These are phyloP conservation scores for Pampus argenteus DNA, from an alignment of 2,797 vertebrate species.

Conservation along the genomic window DNA sequence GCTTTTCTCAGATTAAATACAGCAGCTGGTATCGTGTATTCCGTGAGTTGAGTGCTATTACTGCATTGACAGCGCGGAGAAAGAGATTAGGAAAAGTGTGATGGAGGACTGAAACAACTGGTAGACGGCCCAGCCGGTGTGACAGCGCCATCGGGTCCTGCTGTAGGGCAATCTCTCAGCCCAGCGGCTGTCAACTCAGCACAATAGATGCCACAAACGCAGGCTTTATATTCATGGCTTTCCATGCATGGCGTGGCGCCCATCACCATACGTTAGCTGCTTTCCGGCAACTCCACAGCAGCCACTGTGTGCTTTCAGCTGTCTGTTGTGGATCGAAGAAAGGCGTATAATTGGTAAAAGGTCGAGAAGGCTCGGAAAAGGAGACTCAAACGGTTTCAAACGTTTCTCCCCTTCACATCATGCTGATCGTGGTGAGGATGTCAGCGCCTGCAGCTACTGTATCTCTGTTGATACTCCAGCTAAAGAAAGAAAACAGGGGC, in stretches of 20 bases:
- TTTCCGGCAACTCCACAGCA: slow-evolving; percentile 16
- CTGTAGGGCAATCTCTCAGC: slow-evolving; percentile 67
- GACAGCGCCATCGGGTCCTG: slow-evolving; percentile 60
- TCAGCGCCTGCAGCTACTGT: slow-evolving; percentile 33
- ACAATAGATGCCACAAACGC: slow-evolving; percentile 57
- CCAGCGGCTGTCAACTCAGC: slow-evolving; percentile 67
- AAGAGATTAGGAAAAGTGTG: slow-evolving; percentile 72
- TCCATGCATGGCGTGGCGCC: slow-evolving; percentile 29
- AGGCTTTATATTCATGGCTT: slow-evolving; percentile 73
- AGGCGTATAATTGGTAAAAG: slow-evolving; percentile 12
- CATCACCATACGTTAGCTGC: slow-evolving; percentile 47
- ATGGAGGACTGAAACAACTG: slow-evolving; percentile 56
- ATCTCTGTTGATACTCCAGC: slow-evolving; percentile 20
- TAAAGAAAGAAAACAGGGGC: slow-evolving; percentile 29
- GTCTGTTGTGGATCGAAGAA: slow-evolving; percentile 18
- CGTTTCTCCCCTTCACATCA: slow-evolving; percentile 41
- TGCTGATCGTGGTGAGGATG: slow-evolving; percentile 14
- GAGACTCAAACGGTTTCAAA: not conserved
- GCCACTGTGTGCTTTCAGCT: slow-evolving; percentile 6
- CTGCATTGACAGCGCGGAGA: slow-evolving; percentile 46
- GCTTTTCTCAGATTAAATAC: slow-evolving; percentile 64
- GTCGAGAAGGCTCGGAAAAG: slow-evolving; percentile 10
- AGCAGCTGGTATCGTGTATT: slow-evolving; percentile 37
- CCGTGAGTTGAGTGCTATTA: slow-evolving; percentile 44
- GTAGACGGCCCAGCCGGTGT: slow-evolving; percentile 57